Base-by-base conservation (phyloP, 2,797 vertebrate species). In the Phaenicophaeus curvirostris region DNA sequence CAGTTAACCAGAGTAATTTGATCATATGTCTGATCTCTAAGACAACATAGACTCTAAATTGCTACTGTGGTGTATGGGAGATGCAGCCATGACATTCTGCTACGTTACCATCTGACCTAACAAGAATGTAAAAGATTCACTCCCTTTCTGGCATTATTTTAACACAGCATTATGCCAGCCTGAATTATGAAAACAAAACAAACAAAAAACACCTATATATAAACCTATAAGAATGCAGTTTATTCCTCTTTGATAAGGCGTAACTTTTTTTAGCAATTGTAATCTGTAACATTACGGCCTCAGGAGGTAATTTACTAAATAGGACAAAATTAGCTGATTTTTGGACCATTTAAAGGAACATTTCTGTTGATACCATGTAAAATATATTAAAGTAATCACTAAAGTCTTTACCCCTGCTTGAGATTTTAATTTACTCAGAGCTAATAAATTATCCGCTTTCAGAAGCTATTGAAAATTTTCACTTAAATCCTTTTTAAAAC, bases 391-490 rank as follows among this genome's bases (percentile, higher is more conserved):
- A 97, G 97, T 97, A 98, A 98, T 98, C 97, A 98, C 97, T 85
- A 74, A 97, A 98, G 97, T 97, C 97, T 97, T 98, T 98, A 97
- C 97, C 97, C 97, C 96, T 97, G 97, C 96, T 97, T 98, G 97
- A 98, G 96, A 97, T 98, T 98, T 98, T 98, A 98, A 98, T 98
- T 98, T 98, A 98, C 97, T 96, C 85, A 76, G 71, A 97, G 96
- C 97, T 98, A 97, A 98, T 98, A 97, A 97, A 98, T 98, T 98
- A 98, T 97, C 94, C 96, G 94, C 94, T 97, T 97, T 97, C 97
- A 98, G 98, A 98, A 98, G 98, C 97, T 97, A 98, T 96, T 97
- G 97, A 97, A 97, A 97, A 97, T 57, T 92, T 97, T 97, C 95
- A 93, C 95, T 98, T 97, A 97, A 97, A 97, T 96, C 95, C 95